Percentiles rank a stretch among this genome's conserved stretches.
Conservation (phyloP, 2,797 vertebrate species). For the Anguilla marmorata region DNA sequence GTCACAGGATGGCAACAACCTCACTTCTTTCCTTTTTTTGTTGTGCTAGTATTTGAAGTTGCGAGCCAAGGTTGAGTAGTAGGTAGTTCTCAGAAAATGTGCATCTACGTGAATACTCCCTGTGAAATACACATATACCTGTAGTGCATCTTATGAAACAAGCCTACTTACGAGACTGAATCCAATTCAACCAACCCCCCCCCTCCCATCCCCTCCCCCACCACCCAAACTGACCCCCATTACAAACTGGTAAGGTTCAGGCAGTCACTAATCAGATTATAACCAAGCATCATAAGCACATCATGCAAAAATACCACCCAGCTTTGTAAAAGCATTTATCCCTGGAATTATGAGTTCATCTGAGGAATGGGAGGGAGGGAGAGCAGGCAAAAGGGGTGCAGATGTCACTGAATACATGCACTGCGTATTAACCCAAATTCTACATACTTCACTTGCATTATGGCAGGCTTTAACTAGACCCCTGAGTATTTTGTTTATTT, state of each 20-base stretch:
- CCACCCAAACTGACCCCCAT: not conserved
- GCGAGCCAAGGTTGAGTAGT: not conserved
- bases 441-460: not conserved
- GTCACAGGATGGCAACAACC: conserved; percentile 5
- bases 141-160: conserved; percentile 32
- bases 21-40: not conserved
- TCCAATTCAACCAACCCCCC: not conserved
- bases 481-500: not conserved
- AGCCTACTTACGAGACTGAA: conserved; percentile 13
- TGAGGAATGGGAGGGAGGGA: not conserved
- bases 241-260: conserved; percentile 31
- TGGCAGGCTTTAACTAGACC: not conserved
- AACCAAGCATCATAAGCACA: conserved; percentile 33
- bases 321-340: conserved; percentile 41
- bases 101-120: not conserved
- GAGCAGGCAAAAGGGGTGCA: conserved; percentile 27
- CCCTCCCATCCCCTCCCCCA: not conserved
- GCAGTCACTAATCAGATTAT: conserved; percentile 41
- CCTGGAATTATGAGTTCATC: conserved; percentile 52
- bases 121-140: conserved; percentile 19
- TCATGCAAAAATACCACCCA: conserved; percentile 32
- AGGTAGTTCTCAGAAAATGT: not conserved
- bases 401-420: conserved; percentile 21
- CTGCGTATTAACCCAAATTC: conserved; percentile 28
- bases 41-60: not conserved